These are phyloP conservation scores for Mechanitis mazaeus DNA, from an alignment of 2,888 invertebrate species.

Conservation along the genomic window DNA sequence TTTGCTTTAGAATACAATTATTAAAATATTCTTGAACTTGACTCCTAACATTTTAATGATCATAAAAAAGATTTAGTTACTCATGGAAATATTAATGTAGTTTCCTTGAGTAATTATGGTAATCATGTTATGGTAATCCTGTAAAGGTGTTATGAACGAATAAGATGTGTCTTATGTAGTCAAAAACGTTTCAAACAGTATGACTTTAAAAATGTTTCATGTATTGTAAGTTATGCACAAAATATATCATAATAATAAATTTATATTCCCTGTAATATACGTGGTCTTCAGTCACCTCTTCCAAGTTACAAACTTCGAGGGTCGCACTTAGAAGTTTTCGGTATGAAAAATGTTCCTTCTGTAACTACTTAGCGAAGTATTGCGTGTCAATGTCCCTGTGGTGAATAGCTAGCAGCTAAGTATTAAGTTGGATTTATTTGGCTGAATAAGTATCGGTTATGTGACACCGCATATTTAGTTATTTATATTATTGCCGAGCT, in stretches of 20 bases:
- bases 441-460: conserved; percentile 43
- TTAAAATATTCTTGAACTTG: no score
- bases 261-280: neutral
- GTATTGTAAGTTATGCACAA: no score
- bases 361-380: conserved; percentile 51
- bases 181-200: no score
- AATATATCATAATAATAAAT: neutral
- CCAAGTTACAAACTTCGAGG: neutral
- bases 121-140: no score
- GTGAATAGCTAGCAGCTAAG: conserved; percentile 55
- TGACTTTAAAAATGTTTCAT: no score
- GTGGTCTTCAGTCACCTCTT: neutral
- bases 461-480: conserved; percentile 23
- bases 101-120: no score
- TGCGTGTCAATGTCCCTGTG: conserved; percentile 55
- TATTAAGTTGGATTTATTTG: conserved; percentile 37
- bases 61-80: no score
- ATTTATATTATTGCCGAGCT: neutral
- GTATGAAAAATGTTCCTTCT: conserved; percentile 56
- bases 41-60: no score
- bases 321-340: conserved; percentile 23
- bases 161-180: no score
- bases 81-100: no score
- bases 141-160: no score
- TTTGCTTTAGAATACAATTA: no score